Conservation (phyloP, 2,113 vertebrate species). For the Cichladusa arquata region DNA sequence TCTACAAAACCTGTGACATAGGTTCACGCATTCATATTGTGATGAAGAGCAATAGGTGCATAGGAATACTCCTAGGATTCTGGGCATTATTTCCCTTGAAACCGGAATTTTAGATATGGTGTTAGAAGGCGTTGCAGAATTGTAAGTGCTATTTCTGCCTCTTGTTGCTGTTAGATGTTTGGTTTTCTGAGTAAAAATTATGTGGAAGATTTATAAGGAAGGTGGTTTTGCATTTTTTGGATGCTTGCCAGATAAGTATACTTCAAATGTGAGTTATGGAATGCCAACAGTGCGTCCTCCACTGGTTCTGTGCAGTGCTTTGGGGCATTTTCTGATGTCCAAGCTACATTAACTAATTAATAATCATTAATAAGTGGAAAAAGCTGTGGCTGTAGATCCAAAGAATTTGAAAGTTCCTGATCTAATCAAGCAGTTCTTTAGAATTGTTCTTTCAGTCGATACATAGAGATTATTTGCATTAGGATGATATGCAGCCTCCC, state of each 20-base stretch:
- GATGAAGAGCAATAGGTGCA: slow-evolving; percentile 92
- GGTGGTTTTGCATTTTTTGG: rapidly evolving
- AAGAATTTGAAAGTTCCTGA: background rate
- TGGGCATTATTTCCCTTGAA: slow-evolving; percentile 69
- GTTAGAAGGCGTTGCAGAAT: slow-evolving; percentile 88
- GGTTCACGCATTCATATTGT: slow-evolving; percentile 88
- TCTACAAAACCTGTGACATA: slow-evolving; percentile 83
- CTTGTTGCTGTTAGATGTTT: background rate
- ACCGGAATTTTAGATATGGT: slow-evolving; percentile 80
- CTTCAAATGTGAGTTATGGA: background rate
- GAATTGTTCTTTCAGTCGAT: background rate
- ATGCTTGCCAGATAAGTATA: background rate
- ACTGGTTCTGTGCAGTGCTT: slow-evolving; percentile 29
- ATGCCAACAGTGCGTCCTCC: slow-evolving; percentile 18
- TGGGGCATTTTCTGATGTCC: slow-evolving; percentile 22
- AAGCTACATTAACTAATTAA: background rate
- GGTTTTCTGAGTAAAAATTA: background rate
- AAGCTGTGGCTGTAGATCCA: background rate
- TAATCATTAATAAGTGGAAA: background rate
- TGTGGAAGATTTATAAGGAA: background rate
- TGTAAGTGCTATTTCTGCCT: slow-evolving; percentile 76
- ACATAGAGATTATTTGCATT: background rate
- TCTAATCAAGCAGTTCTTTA: background rate
- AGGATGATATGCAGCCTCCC: background rate
- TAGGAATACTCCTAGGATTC: slow-evolving; percentile 87